Evolutionary conservation across 2,888 invertebrate species (phyloP), one percentile per base, ranked within the genome.

Genomic region (Caenorhabditis imperialis): DNA sequence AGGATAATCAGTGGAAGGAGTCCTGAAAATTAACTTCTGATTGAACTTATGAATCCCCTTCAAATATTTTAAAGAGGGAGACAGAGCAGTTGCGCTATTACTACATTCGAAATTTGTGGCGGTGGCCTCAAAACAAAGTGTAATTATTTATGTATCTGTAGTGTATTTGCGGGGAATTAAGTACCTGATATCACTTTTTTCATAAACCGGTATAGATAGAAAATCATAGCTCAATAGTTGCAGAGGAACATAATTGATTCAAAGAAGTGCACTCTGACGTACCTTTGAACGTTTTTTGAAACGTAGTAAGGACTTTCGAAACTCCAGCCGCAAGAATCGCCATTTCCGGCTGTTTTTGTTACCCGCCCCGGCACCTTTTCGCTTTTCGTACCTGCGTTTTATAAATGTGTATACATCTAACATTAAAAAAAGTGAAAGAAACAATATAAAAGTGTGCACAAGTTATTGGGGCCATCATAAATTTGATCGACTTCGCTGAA

Each of bases 1-100:
- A 84, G 74, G 23, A 82, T 72, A 22, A 81, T 42, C 18, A 83
- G 48, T 20, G 83, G 83, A 22, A 81, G 69, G n/a, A 81, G 37
- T 38, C 80, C 80, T 78, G 53, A 16, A 75, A 58, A 20, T 23
- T n/a, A n/a, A n/a, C n/a, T n/a, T n/a, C n/a, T n/a, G n/a, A n/a
- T n/a, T n/a, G n/a, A n/a, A n/a, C n/a, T n/a, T n/a, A n/a, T n/a
- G n/a, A n/a, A n/a, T n/a, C n/a, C n/a, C n/a, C n/a, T n/a, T 14
- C 27, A 23, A 33, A 57, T 54, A 1, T 18, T 37, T 8, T 40
- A 22, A 20, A 37, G 27, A 47, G 54, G 47, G 10, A 20, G 25
- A 42, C 23, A 23, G 50, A 35, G 33, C 67, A 57, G 67, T 67
- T 67, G 67, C 37, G 35, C 25, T 67, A 67, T 67, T 67, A 67